Evolutionary conservation across 2,797 vertebrate species (phyloP), one percentile per base, ranked within the genome.

Genomic region (Oceanodroma leucorhoa): DNA sequence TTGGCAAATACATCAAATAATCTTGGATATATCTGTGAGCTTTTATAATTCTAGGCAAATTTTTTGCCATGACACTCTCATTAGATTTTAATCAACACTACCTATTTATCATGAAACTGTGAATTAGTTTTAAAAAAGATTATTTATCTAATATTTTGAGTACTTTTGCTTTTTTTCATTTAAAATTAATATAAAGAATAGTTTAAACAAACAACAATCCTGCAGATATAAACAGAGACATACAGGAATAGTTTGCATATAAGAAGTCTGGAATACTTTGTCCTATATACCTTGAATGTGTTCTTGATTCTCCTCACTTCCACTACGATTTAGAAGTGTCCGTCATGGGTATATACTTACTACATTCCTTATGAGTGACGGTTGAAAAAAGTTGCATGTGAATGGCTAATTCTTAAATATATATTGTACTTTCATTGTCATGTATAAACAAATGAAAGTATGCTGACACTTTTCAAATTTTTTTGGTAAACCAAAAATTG

Each of bases 281-380:
- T 50, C 43, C 10, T 82, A 26, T 50, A 53, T 65, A 19, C 11
- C 19, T 83, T 72, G 29, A 79, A 48, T 3, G 6, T 0, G 1
- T 36, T 75, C 9, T 55, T 72, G 13, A 61, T 23, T 89, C 15
- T 72, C 3, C 8, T 50, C 3, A 29, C 65, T 91, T 50, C 18
- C 45, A 53, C 18, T 29, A 41, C 19, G 71, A 79, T 72, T 67
- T 40, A 18, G 8, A 55, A 55, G 3, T 55, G 14, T 48, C 90
- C 1, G 1, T 10, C 23, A 14, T 24, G 16, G 9, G 4, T 1
- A 32, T 41, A 24, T 41, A 4, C 11, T 53, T 57, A n/a, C 22
- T 46, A 12, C 19, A 21, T 36, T 76, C 26, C 23, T 10, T 50
- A 48, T 50, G 21, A 50, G 4, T 29, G 26, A 62, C 10, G 57